These are phyloP conservation scores for Polyommatus icarus DNA, from an alignment of 2,888 invertebrate genomes.

Conservation along the genomic window DNA sequence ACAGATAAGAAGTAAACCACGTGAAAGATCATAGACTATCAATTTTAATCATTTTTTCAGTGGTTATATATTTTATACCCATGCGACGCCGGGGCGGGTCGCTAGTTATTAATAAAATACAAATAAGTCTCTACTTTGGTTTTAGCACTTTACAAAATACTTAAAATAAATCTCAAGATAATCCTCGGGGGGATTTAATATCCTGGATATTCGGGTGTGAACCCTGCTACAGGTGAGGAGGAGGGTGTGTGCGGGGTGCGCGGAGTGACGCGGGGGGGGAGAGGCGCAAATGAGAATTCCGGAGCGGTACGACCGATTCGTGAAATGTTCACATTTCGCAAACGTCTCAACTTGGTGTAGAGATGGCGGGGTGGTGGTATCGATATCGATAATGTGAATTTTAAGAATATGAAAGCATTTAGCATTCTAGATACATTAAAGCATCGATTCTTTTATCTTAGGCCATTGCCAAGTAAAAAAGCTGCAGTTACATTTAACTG, in stretches of 20 bases:
- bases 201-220: constrained; percentile 23
- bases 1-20: too few relatives aligned
- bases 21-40: too few relatives aligned
- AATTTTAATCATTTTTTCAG: too few relatives aligned
- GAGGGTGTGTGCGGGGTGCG: constrained; percentile 40
- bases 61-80: too few relatives aligned
- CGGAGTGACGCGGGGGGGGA: constrained; percentile 27
- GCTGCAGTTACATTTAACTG: too few relatives aligned
- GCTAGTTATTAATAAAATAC: too few relatives aligned
- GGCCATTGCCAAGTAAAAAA: too few relatives aligned
- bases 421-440: too few relatives aligned
- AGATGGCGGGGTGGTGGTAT: constrained; percentile 43
- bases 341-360: constrained; percentile 76
- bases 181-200: background rate
- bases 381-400: constrained; percentile 38
- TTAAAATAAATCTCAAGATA: background rate
- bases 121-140: too few relatives aligned
- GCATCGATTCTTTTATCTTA: too few relatives aligned
- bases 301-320: constrained; percentile 75
- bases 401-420: too few relatives aligned
- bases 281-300: constrained; percentile 75
- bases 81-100: too few relatives aligned
- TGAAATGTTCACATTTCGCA: constrained; percentile 79
- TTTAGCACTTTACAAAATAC: background rate
- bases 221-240: constrained; percentile 44